Evolutionary conservation across 2,888 invertebrate species (phyloP).

Genomic region (Resseliella maxima): DNA sequence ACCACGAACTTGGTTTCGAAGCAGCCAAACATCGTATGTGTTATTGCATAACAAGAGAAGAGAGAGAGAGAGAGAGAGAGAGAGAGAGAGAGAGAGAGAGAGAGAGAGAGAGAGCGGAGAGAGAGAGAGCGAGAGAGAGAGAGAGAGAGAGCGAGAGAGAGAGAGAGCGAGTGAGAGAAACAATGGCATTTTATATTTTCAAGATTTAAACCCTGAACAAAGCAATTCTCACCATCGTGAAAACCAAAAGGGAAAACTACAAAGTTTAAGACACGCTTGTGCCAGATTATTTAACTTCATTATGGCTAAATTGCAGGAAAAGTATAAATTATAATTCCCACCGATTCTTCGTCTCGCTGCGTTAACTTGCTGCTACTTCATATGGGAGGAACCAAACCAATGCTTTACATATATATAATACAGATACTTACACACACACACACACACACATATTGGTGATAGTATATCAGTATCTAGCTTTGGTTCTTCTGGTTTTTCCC

Average conservation of each 20-base stretch:
- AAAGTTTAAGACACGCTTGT: slow-evolving; percentile 29
- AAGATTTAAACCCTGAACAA: not conserved
- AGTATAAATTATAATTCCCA: slow-evolving; percentile 48
- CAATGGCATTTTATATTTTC: not conserved
- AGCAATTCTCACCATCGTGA: not conserved
- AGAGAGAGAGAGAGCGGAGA: too few relatives aligned
- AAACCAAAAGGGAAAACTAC: not conserved
- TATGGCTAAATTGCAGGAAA: slow-evolving; percentile 29
- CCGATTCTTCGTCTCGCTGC: not conserved
- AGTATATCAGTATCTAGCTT: not conserved
- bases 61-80: too few relatives aligned
- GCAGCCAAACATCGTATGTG: not conserved
- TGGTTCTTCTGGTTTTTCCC: not conserved
- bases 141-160: too few relatives aligned
- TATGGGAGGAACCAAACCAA: too few relatives aligned
- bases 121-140: too few relatives aligned
- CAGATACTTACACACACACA: not conserved
- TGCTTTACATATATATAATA: not conserved
- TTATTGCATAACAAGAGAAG: too few relatives aligned
- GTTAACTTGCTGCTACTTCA: not conserved
- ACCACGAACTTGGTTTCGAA: not conserved
- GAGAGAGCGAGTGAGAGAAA: too few relatives aligned
- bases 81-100: too few relatives aligned
- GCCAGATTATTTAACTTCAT: slow-evolving; percentile 44
- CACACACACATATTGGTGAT: not conserved